Base-by-base conservation (phyloP, 2,888 invertebrate genomes). In the Helobdella robusta region DNA sequence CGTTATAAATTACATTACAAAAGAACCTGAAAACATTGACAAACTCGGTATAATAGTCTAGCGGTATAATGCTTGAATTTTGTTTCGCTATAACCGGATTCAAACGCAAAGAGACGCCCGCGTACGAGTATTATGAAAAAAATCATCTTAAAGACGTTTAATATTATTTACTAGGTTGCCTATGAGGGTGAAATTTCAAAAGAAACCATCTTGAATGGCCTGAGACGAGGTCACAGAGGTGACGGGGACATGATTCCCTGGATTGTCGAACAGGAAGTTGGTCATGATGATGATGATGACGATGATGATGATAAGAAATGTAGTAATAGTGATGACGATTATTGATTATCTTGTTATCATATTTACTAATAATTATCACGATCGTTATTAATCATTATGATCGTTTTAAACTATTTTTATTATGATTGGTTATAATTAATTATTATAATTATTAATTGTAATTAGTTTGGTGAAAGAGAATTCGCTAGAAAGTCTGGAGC, bases 161-260 rank as follows among this genome's bases (percentile, higher is more conserved):
- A n/a, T n/a, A n/a, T n/a, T n/a, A n/a, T n/a, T n/a, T 32, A 94
- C 71, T 93, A 95, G 81, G 82, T 86, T n/a, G 84, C 84, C 70
- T 76, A 86, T 56, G 86, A 86, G 79, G 86, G 86, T 20, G 82
- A 83, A 71, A 82, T 86, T 32, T 83, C 84, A 52, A 85, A 84
- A 67, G 77, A 82, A 69, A 86, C 87, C 1, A 86, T 94, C 1
- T 83, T 83, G 2, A 87, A 89, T 74, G 88, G 87, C 34, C 82
- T 95, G 64, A 86, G 88, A 0, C 84, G 89, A 69, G 95, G 95
- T 0, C 88, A 88, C 74, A 86, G 91, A 74, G 91, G 94, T 0
- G 87, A 92, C 5, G 98, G 98, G 0, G 98, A 99, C 81, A 83
- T 99, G 15, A 93, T 99, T 72, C 98, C 98, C 0, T 99, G 98